Evolutionary conservation across 2,113 vertebrate species (phyloP).

Genomic region (Hydrochoerus hydrochaeris): DNA sequence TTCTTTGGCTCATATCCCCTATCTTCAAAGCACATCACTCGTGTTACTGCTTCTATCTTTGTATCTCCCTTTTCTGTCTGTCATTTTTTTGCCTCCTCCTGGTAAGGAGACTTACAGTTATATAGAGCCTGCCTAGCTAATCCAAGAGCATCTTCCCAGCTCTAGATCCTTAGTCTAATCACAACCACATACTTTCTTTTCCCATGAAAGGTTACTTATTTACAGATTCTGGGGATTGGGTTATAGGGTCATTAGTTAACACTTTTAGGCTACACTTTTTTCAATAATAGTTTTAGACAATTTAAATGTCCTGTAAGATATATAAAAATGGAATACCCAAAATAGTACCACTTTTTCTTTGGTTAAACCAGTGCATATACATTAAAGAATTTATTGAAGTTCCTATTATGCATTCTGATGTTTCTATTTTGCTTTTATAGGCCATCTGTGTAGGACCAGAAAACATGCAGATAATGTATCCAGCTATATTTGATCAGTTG

Average conservation of each 20-base stretch:
- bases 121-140: background rate
- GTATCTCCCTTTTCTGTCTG: background rate
- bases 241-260: background rate
- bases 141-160: background rate
- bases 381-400: background rate
- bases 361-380: background rate
- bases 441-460: conserved; percentile 98
- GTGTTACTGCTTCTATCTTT: background rate
- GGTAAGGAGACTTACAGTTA: background rate
- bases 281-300: conserved; percentile 48
- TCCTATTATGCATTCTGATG: background rate
- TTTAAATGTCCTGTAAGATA: background rate
- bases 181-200: background rate
- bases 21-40: background rate
- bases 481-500: conserved; percentile 98
- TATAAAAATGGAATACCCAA: background rate
- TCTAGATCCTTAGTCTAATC: background rate
- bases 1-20: background rate
- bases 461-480: conserved; percentile 99
- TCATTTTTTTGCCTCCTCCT: background rate
- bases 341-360: background rate
- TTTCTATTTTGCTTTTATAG: conserved; percentile 82
- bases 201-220: background rate
- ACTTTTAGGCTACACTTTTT: conserved; percentile 12
- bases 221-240: background rate